phyloP scores from a whole-genome alignment of 2,888 invertebrate species.

The Lampropteryx suffumata region DNA sequence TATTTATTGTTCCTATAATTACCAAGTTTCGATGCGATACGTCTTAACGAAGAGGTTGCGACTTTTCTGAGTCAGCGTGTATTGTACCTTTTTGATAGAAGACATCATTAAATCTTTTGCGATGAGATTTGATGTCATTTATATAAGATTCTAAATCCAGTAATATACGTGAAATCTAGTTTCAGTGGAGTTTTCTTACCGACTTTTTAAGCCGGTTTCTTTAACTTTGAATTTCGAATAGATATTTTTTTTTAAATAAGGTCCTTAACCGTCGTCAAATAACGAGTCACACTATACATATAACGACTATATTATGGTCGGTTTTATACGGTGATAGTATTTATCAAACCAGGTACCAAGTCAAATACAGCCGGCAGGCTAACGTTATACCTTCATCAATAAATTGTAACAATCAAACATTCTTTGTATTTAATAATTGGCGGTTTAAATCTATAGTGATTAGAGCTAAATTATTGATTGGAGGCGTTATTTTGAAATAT shows the following conservation, averaged over 20 bases:
- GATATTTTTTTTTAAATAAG: too few relatives aligned
- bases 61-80: not conserved
- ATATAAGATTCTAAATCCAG: too few relatives aligned
- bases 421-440: slow-evolving; percentile 43
- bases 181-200: too few relatives aligned
- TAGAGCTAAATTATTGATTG: slow-evolving; percentile 46
- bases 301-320: too few relatives aligned
- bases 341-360: not conserved
- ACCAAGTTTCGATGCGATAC: slow-evolving; percentile 59
- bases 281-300: too few relatives aligned
- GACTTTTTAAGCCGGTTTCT: too few relatives aligned
- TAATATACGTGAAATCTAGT: too few relatives aligned
- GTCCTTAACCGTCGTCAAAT: too few relatives aligned
- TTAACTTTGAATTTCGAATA: too few relatives aligned
- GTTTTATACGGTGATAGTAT: too few relatives aligned
- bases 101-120: too few relatives aligned
- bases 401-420: slow-evolving; percentile 25
- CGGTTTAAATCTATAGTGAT: slow-evolving; percentile 45
- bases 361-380: slow-evolving; percentile 10
- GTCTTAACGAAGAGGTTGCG: slow-evolving; percentile 24
- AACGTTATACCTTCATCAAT: slow-evolving; percentile 10
- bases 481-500: slow-evolving; percentile 52
- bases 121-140: too few relatives aligned
- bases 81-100: not conserved
- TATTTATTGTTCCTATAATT: slow-evolving; percentile 67